Percentiles rank a stretch among this genome's conserved stretches.
phyloP scores from a whole-genome alignment of 2,113 vertebrate genomes.

The Laterallus jamaicensis region DNA sequence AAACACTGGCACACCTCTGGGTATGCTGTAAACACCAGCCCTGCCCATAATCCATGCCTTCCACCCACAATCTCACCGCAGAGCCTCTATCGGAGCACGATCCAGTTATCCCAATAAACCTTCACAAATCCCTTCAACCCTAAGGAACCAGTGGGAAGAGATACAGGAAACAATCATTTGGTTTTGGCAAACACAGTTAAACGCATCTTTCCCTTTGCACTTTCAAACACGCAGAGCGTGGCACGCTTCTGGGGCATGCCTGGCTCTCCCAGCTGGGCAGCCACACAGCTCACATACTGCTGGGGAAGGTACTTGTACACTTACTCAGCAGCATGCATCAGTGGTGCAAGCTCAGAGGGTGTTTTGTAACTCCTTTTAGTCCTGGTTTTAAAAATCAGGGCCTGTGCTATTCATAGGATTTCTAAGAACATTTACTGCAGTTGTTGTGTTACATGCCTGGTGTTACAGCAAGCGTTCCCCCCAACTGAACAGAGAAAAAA shows the following conservation, averaged over 20 bases:
- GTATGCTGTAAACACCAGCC: not conserved
- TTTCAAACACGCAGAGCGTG: not conserved
- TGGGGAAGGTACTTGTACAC: not conserved
- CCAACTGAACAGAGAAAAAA: not conserved
- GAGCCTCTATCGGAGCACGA: fast-evolving
- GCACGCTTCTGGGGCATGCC: fast-evolving
- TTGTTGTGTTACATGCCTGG: not conserved
- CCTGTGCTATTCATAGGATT: not conserved
- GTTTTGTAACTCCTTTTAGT: not conserved
- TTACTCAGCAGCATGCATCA: not conserved
- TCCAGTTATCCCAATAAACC: not conserved
- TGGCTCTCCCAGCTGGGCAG: not conserved
- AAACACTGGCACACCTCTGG: not conserved
- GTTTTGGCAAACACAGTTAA: not conserved
- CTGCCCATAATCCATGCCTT: fast-evolving
- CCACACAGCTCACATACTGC: not conserved
- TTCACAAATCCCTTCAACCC: not conserved
- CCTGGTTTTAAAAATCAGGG: not conserved
- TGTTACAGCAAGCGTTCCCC: not conserved
- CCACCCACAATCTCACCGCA: not conserved
- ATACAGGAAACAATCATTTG: not conserved
- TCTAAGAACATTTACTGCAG: not conserved
- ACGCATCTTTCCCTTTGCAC: not conserved
- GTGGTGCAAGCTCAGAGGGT: not conserved
- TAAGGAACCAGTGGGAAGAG: not conserved